Evolutionary conservation across 2,888 invertebrate species (phyloP).

Genomic region (Drosophila paranaensis): DNA sequence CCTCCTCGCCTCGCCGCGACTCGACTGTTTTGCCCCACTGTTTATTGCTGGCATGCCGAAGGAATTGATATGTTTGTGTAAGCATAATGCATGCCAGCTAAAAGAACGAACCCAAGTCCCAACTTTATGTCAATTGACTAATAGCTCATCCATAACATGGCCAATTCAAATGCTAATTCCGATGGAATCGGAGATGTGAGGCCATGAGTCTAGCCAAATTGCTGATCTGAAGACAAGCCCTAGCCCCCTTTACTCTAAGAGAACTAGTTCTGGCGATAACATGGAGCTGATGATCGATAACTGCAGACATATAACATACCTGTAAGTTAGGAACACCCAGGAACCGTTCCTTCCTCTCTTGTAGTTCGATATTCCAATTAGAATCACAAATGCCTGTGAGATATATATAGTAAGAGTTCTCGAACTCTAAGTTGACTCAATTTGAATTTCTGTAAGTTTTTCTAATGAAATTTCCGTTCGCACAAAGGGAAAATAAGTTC

Average conservation of each 20-base stretch:
- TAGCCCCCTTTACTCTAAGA: too few relatives aligned
- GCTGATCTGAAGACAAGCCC: too few relatives aligned
- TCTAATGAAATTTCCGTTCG: conserved; percentile 10
- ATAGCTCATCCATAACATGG: neutral
- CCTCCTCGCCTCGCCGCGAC: neutral
- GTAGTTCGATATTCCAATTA: neutral
- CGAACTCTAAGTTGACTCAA: conserved; percentile 15
- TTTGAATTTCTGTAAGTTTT: conserved; percentile 2
- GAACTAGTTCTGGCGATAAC: too few relatives aligned
- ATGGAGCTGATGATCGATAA: neutral
- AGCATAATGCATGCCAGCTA: conserved; percentile 15
- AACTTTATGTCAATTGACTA: neutral
- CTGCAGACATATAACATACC: neutral
- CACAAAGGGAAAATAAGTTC: conserved; percentile 20
- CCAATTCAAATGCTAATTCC: conserved; percentile 4
- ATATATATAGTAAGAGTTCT: conserved; percentile 1
- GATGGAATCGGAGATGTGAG: neutral
- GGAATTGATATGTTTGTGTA: conserved; percentile 4
- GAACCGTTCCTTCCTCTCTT: neutral
- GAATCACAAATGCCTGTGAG: too few relatives aligned
- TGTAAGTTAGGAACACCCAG: too few relatives aligned
- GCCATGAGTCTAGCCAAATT: too few relatives aligned
- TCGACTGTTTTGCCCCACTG: conserved; percentile 42
- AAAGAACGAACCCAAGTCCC: neutral
- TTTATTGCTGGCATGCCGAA: conserved; percentile 13